Conservation (phyloP, 1,140 invertebrate genomes). For the Amphibalanus amphitrite region DNA sequence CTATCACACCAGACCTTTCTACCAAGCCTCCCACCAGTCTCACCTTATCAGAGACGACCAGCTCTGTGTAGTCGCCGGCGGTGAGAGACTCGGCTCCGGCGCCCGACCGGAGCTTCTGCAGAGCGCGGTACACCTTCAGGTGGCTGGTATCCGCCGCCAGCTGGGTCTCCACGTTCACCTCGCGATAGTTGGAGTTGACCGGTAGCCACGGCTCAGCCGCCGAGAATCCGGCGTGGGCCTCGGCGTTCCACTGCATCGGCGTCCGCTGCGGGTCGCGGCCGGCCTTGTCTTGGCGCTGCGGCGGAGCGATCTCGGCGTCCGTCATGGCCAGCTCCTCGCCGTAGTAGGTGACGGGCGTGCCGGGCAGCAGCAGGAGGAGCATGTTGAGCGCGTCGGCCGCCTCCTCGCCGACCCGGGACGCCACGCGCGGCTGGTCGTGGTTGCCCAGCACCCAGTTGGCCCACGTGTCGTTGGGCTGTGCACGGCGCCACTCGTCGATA, state of each 20-base stretch:
- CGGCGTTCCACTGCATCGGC: slow-evolving; percentile 54
- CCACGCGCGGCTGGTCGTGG: slow-evolving; percentile 41
- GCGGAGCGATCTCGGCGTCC: slow-evolving; percentile 26
- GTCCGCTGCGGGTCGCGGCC: slow-evolving; percentile 46
- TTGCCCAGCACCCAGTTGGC: slow-evolving; percentile 37
- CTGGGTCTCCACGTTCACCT: slow-evolving; percentile 28
- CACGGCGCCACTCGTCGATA: slow-evolving; percentile 12
- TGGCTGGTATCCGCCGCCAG: slow-evolving; percentile 6
- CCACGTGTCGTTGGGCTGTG: slow-evolving; percentile 15
- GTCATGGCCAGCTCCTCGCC: slow-evolving; percentile 68
- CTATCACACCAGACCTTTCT: too few relatives aligned
- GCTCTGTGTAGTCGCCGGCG: neutral
- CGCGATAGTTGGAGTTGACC: slow-evolving; percentile 33
- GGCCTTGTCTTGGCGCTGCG: slow-evolving; percentile 22
- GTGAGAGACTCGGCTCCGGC: neutral
- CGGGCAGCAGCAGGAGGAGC: slow-evolving; percentile 46
- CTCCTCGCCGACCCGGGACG: slow-evolving; percentile 35
- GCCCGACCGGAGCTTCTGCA: neutral
- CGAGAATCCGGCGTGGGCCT: slow-evolving; percentile 41
- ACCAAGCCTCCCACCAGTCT: too few relatives aligned
- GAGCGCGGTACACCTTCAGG: slow-evolving; percentile 8
- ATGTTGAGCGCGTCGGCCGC: slow-evolving; percentile 45
- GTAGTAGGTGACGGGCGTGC: slow-evolving; percentile 53
- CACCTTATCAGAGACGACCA: neutral
- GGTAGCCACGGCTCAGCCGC: slow-evolving; percentile 47